phyloP scores from a whole-genome alignment of 2,113 vertebrate species.

The Callaeas wilsoni region DNA sequence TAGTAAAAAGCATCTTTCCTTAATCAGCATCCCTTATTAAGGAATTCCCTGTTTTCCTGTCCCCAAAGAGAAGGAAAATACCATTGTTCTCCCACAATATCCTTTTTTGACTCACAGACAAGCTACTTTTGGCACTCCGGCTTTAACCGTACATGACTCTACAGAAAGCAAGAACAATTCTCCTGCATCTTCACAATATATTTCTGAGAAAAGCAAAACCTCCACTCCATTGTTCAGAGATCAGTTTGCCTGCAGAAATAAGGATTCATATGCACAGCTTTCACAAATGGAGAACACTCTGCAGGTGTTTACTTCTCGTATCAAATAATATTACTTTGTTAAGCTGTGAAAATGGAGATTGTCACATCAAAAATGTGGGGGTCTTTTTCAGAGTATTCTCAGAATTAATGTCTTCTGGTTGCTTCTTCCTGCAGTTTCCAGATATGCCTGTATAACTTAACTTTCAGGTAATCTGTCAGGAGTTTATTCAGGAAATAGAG shows the following conservation, averaged over 20 bases:
- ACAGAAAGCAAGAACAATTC: not conserved
- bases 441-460: not conserved
- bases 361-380: not conserved
- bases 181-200: not conserved
- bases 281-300: not conserved
- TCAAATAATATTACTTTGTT: not conserved
- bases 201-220: not conserved
- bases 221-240: not conserved
- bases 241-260: not conserved
- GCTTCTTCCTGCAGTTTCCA: not conserved
- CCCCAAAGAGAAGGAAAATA: not conserved
- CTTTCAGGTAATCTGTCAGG: constrained; percentile 44
- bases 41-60: not conserved
- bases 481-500: constrained; percentile 63
- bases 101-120: not conserved
- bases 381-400: not conserved
- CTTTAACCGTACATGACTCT: not conserved
- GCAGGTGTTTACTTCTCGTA: not conserved
- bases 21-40: not conserved
- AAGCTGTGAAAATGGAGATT: not conserved
- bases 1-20: not conserved
- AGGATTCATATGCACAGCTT: not conserved
- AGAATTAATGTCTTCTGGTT: not conserved
- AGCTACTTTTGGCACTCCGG: not conserved
- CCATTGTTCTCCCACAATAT: not conserved